These are phyloP conservation scores for Eumaeus atala DNA, from an alignment of 1,140 invertebrate genomes.

Conservation along the genomic window DNA sequence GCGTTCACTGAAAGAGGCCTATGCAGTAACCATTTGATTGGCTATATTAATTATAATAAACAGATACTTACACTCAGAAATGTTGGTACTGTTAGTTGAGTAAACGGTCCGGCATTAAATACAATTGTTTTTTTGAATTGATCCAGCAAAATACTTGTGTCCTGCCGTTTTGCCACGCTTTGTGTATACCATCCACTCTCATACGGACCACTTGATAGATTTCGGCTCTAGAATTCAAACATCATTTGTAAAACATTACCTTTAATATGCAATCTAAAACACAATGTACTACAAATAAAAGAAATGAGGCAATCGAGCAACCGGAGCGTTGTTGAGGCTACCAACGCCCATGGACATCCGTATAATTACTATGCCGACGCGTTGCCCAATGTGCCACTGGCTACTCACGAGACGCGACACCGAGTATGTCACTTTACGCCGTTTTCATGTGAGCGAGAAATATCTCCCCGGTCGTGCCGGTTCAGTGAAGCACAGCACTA, in stretches of 20 bases:
- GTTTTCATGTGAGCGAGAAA: no score
- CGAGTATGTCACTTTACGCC: no score
- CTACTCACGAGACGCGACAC: no score
- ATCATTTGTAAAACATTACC: background rate
- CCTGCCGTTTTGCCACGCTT: constrained; percentile 25
- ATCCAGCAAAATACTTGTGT: constrained; percentile 33
- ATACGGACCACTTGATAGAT: constrained; percentile 40
- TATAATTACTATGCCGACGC: no score
- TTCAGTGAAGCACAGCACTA: background rate
- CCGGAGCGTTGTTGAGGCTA: no score
- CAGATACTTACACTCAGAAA: constrained; percentile 43
- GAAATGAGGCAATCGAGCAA: no score
- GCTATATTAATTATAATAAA: background rate
- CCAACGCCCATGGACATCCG: no score
- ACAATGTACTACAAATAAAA: no score
- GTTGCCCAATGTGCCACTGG: no score
- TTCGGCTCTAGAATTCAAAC: constrained; percentile 34
- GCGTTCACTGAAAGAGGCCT: background rate
- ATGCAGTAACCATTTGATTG: background rate
- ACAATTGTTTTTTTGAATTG: constrained; percentile 41
- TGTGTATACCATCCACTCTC: constrained; percentile 44
- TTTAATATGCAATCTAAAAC: background rate
- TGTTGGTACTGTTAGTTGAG: constrained; percentile 41
- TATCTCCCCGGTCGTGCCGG: no score
- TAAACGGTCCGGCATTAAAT: constrained; percentile 48